Base-by-base conservation (phyloP, 2,113 vertebrate genomes). In the Gorsachius goisagi region DNA sequence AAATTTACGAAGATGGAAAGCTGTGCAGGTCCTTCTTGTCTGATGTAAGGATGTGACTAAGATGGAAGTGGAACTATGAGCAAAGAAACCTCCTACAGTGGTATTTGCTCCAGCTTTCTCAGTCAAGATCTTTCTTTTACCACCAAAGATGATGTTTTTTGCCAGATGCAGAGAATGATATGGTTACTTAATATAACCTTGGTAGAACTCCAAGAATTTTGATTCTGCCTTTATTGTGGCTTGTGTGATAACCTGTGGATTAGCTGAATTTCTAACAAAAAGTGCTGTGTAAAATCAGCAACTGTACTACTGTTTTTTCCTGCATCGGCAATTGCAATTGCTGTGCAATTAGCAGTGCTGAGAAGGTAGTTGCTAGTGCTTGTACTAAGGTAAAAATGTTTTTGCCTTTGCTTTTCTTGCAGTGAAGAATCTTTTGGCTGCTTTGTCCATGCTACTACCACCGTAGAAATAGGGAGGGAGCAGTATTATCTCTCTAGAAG, bases 181-280 rank as follows among this genome's bases (percentile, higher is more conserved):
- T 8, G 11, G 47, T 93, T 81, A 60, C 23, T 92, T 64, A 64
- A 33, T 89, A 63, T 80, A 58, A 59, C 15, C 28, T 66, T 93
- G 81, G 35, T 37, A 83, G 41, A 74, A 37, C 18, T 83, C 72
- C 82, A 82, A 39, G 59, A 93, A 73, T 85, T 80, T 83, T 79
- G 75, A 53, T 90, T 89, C 78, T 76, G 67, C 39, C 26, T 89
- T 82, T 92, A 35, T 78, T 85, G 58, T 73, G 28, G 69, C 41
- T 90, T 75, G 15, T 73, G 17, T 67, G 56, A 69, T 95, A 83
- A 69, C 88, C 79, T 56, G 7, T 89, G 79, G 88, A 69, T 85
- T 63, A 96, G 63, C n/a, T 92, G 72, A 66, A 90, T 84, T 83
- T 92, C 44, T 58, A 66, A 80, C 27, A 74, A 45, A 74, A 88